A percentile compares a stretch with the other conserved stretches of the same genome.
These are phyloP conservation scores for Aplodontia rufa DNA, from an alignment of 2,113 vertebrate species.

Conservation along the genomic window DNA sequence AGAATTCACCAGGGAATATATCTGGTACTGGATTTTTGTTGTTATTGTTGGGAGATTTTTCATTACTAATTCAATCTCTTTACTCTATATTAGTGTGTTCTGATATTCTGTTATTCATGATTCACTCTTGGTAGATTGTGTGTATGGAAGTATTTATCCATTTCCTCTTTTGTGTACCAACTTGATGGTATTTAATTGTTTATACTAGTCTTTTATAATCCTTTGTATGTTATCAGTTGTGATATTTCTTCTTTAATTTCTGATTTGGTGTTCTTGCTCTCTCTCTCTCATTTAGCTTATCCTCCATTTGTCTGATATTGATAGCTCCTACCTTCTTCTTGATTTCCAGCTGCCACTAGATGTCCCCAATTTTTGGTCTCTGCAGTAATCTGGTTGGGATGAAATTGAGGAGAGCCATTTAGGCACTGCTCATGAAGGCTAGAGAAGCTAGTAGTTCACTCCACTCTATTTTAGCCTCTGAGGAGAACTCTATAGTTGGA, in stretches of 20 bases:
- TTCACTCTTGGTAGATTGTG: neutral
- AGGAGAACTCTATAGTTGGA: neutral
- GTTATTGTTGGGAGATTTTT: neutral
- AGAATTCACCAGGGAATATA: neutral
- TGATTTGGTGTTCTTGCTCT: neutral
- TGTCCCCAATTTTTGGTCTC: no score
- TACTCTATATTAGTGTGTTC: neutral
- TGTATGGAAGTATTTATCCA: neutral
- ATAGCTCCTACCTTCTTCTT: neutral
- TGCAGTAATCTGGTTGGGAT: no score
- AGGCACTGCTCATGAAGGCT: neutral
- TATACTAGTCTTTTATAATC: neutral
- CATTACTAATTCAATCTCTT: neutral
- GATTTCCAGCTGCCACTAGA: neutral
- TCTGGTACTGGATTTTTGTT: neutral
- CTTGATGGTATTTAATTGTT: neutral
- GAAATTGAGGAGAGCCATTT: neutral
- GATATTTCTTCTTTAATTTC: neutral
- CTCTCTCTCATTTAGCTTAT: neutral
- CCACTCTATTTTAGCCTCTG: no score
- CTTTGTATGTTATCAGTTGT: neutral
- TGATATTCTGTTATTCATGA: neutral
- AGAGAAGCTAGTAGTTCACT: no score
- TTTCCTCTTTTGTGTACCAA: neutral
- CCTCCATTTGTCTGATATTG: neutral